Conservation (phyloP, 2,797 vertebrate species). For the Naso thynnoides region DNA sequence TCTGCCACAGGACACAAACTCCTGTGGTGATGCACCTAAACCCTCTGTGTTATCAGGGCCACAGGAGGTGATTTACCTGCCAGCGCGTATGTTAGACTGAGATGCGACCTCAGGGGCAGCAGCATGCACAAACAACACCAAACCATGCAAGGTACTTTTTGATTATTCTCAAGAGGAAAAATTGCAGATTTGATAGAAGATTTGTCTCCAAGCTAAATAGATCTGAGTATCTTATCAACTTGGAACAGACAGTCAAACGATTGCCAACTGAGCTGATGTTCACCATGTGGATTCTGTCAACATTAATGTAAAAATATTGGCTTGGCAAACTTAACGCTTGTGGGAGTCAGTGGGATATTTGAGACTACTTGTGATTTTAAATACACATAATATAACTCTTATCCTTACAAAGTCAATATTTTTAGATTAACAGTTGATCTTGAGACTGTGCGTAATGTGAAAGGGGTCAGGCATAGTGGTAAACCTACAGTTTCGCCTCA, state of each 20-base stretch:
- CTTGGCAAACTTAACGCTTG: neutral
- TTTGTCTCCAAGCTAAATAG: neutral
- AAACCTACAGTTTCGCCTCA: no score
- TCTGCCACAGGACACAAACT: constrained; percentile 64
- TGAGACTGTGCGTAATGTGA: neutral
- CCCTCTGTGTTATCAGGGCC: constrained; percentile 7
- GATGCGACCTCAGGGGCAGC: constrained; percentile 2
- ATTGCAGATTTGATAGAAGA: neutral
- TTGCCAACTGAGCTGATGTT: constrained; percentile 23
- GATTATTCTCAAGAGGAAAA: neutral
- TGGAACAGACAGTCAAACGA: neutral
- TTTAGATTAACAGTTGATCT: neutral
- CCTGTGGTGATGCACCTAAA: constrained; percentile 17
- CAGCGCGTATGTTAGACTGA: constrained; percentile 7
- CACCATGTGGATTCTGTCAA: constrained; percentile 16
- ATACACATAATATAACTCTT: neutral
- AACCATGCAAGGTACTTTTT: neutral
- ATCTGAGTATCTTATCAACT: constrained; percentile 3
- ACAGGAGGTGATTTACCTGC: constrained; percentile 47
- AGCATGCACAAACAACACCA: constrained; percentile 1
- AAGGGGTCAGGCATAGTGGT: neutral
- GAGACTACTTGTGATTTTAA: no score
- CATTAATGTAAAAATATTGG: constrained; percentile 8
- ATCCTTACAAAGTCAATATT: neutral
- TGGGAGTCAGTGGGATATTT: neutral